phyloP scores from a whole-genome alignment of 2,888 invertebrate species.

The Urechis unicinctus region DNA sequence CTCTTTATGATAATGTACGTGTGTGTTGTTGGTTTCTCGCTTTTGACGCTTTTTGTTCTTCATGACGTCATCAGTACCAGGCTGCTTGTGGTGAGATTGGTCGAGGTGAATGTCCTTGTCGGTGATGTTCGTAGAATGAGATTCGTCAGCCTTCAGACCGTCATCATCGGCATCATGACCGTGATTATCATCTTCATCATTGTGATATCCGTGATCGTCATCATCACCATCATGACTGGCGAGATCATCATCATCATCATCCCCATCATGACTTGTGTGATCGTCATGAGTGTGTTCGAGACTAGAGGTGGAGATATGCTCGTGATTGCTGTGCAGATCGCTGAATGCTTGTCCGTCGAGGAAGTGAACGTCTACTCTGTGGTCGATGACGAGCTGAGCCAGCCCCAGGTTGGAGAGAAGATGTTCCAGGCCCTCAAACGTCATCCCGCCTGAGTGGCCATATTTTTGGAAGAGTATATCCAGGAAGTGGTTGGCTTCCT shows the following conservation, averaged over 20 bases:
- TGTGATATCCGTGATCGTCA: slow-evolving; percentile 1
- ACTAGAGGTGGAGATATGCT: not conserved
- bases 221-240: not conserved
- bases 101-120: too few relatives aligned
- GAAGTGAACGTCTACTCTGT: slow-evolving; percentile 8
- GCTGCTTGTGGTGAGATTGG: too few relatives aligned
- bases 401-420: slow-evolving; percentile 62
- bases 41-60: too few relatives aligned
- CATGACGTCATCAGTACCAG: too few relatives aligned
- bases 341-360: too few relatives aligned
- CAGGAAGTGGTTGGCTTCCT: slow-evolving; percentile 1
- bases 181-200: not conserved
- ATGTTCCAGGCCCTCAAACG: slow-evolving; percentile 65
- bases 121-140: too few relatives aligned
- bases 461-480: slow-evolving; percentile 59
- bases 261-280: not conserved
- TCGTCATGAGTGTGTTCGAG: slow-evolving; percentile 2
- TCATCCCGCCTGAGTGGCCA: slow-evolving; percentile 57
- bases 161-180: too few relatives aligned
- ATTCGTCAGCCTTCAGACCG: too few relatives aligned
- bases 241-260: not conserved
- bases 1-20: too few relatives aligned
- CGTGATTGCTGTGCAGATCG: not conserved
- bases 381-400: slow-evolving; percentile 45
- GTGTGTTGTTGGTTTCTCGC: too few relatives aligned